Base-by-base conservation (phyloP, 2,113 vertebrate genomes). In the Cheilinus undulatus region DNA sequence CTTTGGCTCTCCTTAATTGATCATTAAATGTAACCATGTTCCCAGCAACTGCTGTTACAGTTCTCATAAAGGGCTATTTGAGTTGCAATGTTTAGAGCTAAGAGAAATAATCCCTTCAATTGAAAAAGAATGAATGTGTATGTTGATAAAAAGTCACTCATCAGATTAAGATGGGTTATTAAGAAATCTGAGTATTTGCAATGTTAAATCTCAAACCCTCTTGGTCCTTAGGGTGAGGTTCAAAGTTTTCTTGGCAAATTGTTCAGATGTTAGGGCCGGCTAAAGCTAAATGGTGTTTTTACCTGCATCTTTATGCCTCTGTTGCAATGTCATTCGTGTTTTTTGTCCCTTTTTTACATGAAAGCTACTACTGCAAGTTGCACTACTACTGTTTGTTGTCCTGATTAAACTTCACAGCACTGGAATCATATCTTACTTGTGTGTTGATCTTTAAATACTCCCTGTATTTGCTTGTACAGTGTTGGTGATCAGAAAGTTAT, bases 401-500 rank as follows among this genome's bases (percentile, higher is more conserved):
- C 73, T 57, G 43, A 90, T 86, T 86, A 88, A 90, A 88, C 65
- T 63, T 65, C 38, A 68, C 42, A 57, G 80, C 85, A 89, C 87
- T 91, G 88, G 62, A 86, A 72, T 84, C 53, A 32, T 58, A 51
- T 65, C 26, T 68, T 17, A 12, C 13, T 30, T 32, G 20, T 42
- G 3, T 27, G 12, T 51, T 15, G 4, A 10, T 57, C 20, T 8
- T 38, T 56, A 17, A 19, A 17, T 12, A 40, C 4, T 15, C 19
- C 3, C 14, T 17, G 2, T 3, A 5, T 40, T 14, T 15, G 2
- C 5, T 17, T 42, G 5, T 42, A 7, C 17, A 17, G 7, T 42
- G 15, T 17, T 19, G 40, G 17, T 4, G 17, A 14, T 42, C 14
- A 42, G 7, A 42, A 11, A 6, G 40, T 42, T 3, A 42, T 2